Conservation (phyloP, 2,797 vertebrate species). For the Mormyrops attenuatus region DNA sequence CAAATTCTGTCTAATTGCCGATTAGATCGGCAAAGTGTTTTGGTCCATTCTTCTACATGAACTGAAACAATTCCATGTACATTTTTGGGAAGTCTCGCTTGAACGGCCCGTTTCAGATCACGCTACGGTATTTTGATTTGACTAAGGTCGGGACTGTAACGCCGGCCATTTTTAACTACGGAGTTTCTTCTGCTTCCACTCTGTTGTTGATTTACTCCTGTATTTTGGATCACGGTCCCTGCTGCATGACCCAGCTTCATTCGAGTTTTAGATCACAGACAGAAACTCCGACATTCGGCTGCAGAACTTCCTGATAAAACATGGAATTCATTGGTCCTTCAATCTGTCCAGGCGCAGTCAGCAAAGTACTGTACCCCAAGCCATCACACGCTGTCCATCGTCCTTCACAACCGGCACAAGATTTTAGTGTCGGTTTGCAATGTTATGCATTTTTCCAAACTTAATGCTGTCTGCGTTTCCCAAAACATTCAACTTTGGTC, state of each 20-base stretch:
- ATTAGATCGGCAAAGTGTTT: not conserved
- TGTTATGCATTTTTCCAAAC: not conserved
- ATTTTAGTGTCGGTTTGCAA: not conserved
- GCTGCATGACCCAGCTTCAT: not conserved
- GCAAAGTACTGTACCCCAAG: not conserved
- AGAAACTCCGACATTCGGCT: not conserved
- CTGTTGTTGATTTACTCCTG: not conserved
- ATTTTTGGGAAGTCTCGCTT: not conserved
- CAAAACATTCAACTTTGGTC: not conserved
- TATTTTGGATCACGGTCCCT: not conserved
- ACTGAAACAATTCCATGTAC: not conserved
- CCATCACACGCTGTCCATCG: not conserved
- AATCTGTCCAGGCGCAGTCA: not conserved
- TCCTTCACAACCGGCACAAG: not conserved
- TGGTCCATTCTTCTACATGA: not conserved
- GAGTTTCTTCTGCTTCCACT: not conserved
- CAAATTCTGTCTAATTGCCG: not conserved
- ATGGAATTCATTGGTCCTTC: not conserved
- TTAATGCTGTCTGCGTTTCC: not conserved
- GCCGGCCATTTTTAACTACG: not conserved
- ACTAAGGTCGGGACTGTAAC: not conserved
- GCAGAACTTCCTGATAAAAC: not conserved
- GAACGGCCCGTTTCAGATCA: not conserved
- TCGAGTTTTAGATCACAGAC: not conserved
- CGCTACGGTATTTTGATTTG: not conserved